Evolutionary conservation across 2,113 vertebrate genomes (phyloP).

Genomic region (Tyrannus savana): DNA sequence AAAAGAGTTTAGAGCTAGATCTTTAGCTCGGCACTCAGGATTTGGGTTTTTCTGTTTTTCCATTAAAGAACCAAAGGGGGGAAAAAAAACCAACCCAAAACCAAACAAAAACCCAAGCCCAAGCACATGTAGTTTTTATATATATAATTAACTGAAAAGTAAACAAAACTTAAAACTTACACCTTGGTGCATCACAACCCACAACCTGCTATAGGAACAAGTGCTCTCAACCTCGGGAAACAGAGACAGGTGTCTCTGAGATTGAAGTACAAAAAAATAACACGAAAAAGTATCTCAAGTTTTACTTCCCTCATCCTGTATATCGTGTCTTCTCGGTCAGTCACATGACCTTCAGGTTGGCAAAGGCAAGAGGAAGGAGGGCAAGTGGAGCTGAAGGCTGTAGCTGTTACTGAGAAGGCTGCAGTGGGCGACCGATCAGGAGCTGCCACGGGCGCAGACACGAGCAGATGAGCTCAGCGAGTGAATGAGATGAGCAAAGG

Average conservation of each 20-base stretch:
- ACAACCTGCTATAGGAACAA: background rate
- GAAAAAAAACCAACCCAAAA: too few relatives aligned
- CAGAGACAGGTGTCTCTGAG: background rate
- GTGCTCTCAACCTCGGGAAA: background rate
- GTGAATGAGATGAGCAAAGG: rapidly evolving
- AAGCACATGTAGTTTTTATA: background rate
- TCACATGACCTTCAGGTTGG: background rate
- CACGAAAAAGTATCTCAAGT: background rate
- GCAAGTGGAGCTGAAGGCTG: background rate
- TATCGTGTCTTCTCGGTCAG: background rate
- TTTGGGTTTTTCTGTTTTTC: background rate
- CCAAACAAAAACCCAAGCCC: background rate
- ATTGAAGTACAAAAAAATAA: background rate
- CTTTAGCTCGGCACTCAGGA: background rate
- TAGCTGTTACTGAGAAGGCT: background rate
- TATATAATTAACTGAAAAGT: background rate
- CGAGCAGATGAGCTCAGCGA: rapidly evolving
- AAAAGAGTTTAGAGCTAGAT: background rate
- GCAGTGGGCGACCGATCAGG: rapidly evolving
- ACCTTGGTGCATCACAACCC: background rate
- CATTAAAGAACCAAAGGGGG: too few relatives aligned
- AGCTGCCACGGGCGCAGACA: rapidly evolving
- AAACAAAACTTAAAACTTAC: background rate
- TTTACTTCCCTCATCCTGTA: background rate
- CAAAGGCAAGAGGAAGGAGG: background rate